These are phyloP conservation scores for Caenorhabditis inopinata DNA, from an alignment of 1,140 invertebrate species.

Conservation along the genomic window DNA sequence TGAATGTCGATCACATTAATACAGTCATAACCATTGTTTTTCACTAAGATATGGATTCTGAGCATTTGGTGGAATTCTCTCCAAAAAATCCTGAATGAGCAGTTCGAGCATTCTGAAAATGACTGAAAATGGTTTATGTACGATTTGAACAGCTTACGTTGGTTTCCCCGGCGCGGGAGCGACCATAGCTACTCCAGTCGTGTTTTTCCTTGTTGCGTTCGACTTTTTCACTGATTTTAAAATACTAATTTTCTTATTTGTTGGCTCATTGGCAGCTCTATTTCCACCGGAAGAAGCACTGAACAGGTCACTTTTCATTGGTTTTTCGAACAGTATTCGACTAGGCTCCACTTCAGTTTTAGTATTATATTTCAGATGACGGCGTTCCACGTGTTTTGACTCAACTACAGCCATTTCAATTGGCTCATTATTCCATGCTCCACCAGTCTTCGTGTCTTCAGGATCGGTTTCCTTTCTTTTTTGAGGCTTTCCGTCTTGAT, in stretches of 20 bases:
- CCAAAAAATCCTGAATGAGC: not conserved
- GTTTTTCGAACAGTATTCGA: not conserved
- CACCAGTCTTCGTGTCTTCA: no score
- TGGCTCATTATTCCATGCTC: not conserved
- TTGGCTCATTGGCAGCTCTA: not conserved
- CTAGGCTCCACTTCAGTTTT: constrained; percentile 5
- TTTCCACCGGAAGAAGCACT: not conserved
- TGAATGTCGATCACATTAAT: no score
- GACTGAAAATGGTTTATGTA: not conserved
- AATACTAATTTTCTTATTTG: not conserved
- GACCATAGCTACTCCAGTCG: not conserved
- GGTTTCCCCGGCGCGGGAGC: not conserved
- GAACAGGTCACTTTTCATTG: not conserved
- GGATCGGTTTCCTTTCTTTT: no score
- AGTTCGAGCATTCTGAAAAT: constrained; percentile 10
- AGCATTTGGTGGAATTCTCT: not conserved
- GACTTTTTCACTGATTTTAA: not conserved
- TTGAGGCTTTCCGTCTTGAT: no score
- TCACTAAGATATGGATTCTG: not conserved
- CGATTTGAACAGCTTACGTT: not conserved
- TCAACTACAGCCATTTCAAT: not conserved
- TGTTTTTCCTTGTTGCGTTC: not conserved
- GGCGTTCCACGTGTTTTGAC: not conserved
- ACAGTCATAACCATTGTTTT: not conserved
- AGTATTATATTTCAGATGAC: not conserved